Evolutionary conservation across 2,113 vertebrate species (phyloP), one percentile per base, ranked within the genome.

Genomic region (Osmerus eperlanus): DNA sequence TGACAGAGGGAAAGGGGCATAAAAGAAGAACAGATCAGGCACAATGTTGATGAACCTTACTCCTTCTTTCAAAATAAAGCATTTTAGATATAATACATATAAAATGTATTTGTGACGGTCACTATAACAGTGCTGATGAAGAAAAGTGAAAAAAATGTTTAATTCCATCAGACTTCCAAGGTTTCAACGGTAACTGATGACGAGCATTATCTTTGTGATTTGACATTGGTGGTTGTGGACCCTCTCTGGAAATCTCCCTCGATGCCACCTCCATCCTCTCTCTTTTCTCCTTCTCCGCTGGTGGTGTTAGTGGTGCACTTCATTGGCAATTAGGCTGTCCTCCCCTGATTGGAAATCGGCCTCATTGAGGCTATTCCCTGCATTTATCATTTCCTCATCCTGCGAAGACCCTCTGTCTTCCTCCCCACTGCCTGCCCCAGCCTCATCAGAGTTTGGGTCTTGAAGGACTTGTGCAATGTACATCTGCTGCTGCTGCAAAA

Each of bases 401-500:
- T 94, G 93, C 41, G 84, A 81, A 0, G 92, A 93, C 0, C 91
- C 93, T 74, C 89, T 91, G 28, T 92, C 90, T 12, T 47, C 41
- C 0, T 90, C 88, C 51, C 88, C 90, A 0, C 82, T 92, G 16
- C 88, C 88, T 54, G 82, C 86, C 2, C 86, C 85, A 0, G 93
- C 92, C 0, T 86, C 92, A 61, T 95, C 93, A 0, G 92, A 89
- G 0, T 88, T 87, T 12, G 91, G 91, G 81, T 96, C 94, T 82
- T 96, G 94, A 78, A 95, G 91, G 81, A 95, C 94, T 86, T 95
- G 94, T 75, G 94, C 94, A n/a, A 96, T 95, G 89, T 96, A 96
- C 89, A 94, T 90, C 94, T n/a, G n/a, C 54, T 14, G 28, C 16
- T 19, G n/a, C 21, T 23, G 23, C 23, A 13, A 8, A 47, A 5